A percentile compares a stretch with the other conserved stretches of the same genome.
These are phyloP conservation scores for Paraplagusia blochii DNA, from an alignment of 2,113 vertebrate species.

Conservation along the genomic window DNA sequence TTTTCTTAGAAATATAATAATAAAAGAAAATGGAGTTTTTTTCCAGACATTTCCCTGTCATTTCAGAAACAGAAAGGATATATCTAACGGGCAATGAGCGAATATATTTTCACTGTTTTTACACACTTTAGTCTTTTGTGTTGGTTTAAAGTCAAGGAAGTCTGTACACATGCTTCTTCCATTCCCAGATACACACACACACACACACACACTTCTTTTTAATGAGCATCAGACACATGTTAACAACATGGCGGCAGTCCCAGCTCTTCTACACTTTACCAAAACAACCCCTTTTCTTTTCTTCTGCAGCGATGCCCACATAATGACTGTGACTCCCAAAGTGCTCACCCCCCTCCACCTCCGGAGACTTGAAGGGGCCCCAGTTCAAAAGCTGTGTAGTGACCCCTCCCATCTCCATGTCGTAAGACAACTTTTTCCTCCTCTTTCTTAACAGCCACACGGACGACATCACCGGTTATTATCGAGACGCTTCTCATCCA, in stretches of 20 bases:
- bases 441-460: slow-evolving; percentile 1
- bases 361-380: not conserved
- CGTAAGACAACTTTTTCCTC: not conserved
- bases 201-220: slow-evolving; percentile 28
- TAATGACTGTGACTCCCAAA: slow-evolving; percentile 37
- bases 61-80: too few relatives aligned
- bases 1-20: too few relatives aligned
- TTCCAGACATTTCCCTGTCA: too few relatives aligned
- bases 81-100: too few relatives aligned
- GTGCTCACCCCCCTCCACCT: slow-evolving; percentile 4
- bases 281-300: slow-evolving; percentile 27
- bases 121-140: too few relatives aligned
- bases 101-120: too few relatives aligned
- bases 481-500: not conserved
- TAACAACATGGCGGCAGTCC: slow-evolving; percentile 47
- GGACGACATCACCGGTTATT: not conserved
- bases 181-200: slow-evolving; percentile 16
- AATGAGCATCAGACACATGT: slow-evolving; percentile 50
- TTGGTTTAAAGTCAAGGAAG: not conserved
- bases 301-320: slow-evolving; percentile 35
- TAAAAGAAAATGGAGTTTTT: too few relatives aligned
- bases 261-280: slow-evolving; percentile 18
- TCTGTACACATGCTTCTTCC: not conserved
- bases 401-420: slow-evolving; percentile 10
- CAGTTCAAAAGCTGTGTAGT: slow-evolving; percentile 1